These are phyloP conservation scores for Hydrotaea cyrtoneurina DNA, from an alignment of 2,888 invertebrate species.

Conservation along the genomic window DNA sequence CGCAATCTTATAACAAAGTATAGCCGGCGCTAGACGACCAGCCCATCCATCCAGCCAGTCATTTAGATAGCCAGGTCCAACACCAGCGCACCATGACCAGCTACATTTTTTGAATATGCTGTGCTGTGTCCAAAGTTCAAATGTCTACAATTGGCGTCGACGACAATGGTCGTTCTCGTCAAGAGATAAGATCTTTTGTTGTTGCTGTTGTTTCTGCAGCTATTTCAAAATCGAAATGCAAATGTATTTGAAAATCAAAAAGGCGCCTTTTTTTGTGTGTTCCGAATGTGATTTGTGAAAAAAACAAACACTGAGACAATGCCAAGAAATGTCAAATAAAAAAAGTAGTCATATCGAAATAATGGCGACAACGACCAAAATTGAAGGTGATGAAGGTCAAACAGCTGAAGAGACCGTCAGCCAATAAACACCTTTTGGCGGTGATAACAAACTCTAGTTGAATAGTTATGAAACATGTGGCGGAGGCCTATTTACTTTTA, in stretches of 20 bases:
- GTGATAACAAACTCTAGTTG: neutral
- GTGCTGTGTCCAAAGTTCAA: neutral
- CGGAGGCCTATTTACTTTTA: too few relatives aligned
- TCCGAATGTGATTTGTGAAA: too few relatives aligned
- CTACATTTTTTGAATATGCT: too few relatives aligned
- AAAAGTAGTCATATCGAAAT: conserved; percentile 13
- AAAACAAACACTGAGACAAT: neutral
- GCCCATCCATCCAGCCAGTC: too few relatives aligned
- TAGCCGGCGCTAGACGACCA: too few relatives aligned
- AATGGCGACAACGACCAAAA: neutral
- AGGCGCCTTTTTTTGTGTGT: conserved; percentile 31
- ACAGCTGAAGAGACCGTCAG: neutral
- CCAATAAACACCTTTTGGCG: neutral
- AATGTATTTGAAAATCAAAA: conserved; percentile 18
- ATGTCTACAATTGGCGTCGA: neutral
- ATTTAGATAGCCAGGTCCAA: too few relatives aligned
- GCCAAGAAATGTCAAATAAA: conserved; percentile 39
- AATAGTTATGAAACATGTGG: too few relatives aligned
- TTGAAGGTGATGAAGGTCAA: conserved; percentile 50
- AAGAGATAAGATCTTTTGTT: conserved; percentile 20
- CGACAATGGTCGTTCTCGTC: neutral
- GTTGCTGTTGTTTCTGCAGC: too few relatives aligned
- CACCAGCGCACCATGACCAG: too few relatives aligned
- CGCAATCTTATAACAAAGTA: too few relatives aligned
- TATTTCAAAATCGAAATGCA: conserved; percentile 48